Evolutionary conservation across 2,888 invertebrate genomes (phyloP).

Genomic region (Leptinotarsa tumamoca): DNA sequence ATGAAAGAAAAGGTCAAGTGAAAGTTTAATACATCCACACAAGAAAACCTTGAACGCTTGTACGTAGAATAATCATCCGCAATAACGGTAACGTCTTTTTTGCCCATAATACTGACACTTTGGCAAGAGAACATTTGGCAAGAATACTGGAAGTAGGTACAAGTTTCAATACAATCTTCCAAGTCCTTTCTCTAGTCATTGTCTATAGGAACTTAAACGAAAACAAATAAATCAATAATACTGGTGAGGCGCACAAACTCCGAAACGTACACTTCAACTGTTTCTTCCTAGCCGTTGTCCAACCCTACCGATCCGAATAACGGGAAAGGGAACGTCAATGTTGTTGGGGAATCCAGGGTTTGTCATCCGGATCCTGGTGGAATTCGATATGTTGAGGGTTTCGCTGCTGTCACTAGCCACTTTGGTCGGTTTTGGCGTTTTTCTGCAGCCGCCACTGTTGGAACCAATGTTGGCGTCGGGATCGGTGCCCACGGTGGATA

Average conservation of each 20-base stretch:
- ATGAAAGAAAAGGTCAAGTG: no score
- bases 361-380: background rate
- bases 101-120: no score
- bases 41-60: no score
- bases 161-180: no score
- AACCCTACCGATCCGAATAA: background rate
- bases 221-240: background rate
- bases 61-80: no score
- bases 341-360: constrained; percentile 8
- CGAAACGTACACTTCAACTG: background rate
- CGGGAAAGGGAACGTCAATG: constrained; percentile 6
- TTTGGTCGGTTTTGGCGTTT: background rate
- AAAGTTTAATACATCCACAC: no score
- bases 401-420: background rate
- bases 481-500: constrained; percentile 14
- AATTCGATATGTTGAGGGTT: background rate
- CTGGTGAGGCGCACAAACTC: background rate
- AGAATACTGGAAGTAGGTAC: background rate
- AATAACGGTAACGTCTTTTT: no score
- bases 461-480: background rate
- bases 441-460: background rate
- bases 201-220: background rate
- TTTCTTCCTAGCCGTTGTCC: background rate
- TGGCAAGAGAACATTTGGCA: background rate
- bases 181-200: background rate